These are phyloP conservation scores for Lepus oiostolus DNA, from an alignment of 2,797 vertebrate species.

Conservation along the genomic window DNA sequence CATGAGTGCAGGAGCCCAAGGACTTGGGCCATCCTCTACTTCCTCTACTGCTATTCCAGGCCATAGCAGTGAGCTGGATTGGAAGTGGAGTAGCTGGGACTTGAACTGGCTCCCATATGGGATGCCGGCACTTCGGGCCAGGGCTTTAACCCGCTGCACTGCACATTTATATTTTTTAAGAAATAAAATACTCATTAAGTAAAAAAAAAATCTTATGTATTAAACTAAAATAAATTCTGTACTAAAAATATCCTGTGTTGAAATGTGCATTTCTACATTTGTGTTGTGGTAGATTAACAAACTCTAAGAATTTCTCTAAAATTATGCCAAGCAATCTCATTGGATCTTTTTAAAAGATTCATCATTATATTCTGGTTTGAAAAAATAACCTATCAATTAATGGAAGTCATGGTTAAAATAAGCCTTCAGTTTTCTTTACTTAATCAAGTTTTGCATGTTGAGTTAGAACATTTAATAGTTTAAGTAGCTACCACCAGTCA, in stretches of 20 bases:
- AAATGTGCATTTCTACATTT: not conserved
- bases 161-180: not conserved
- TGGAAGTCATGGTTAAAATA: constrained; percentile 36
- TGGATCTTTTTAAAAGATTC: constrained; percentile 6
- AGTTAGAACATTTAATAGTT: not conserved
- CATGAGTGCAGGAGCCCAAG: too few relatives aligned
- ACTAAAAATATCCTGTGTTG: constrained; percentile 19
- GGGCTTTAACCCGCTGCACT: not conserved
- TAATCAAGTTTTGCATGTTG: not conserved
- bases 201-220: not conserved
- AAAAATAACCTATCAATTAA: not conserved
- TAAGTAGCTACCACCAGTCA: not conserved
- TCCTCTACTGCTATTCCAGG: too few relatives aligned
- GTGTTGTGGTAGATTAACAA: not conserved
- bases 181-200: not conserved
- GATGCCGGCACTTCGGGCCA: too few relatives aligned
- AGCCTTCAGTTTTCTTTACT: not conserved
- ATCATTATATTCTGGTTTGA: not conserved
- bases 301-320: not conserved
- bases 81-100: too few relatives aligned
- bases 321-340: not conserved
- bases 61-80: too few relatives aligned
- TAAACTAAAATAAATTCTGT: constrained; percentile 31
- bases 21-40: too few relatives aligned
- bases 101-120: too few relatives aligned